Evolutionary conservation across 2,888 invertebrate genomes (phyloP).

Genomic region (Horisme vitalbata): DNA sequence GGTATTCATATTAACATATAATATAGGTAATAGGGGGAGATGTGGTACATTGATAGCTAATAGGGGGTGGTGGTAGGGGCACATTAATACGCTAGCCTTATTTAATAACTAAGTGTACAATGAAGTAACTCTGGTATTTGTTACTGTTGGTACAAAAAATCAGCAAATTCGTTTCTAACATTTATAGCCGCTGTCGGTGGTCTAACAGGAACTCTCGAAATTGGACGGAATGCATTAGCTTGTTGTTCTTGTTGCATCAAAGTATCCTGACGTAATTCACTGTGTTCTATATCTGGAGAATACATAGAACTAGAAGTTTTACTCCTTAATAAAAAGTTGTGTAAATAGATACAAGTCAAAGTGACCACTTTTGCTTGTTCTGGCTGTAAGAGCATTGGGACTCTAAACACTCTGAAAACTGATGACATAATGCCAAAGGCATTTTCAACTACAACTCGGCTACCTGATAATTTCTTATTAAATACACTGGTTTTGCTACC

Average conservation of each 20-base stretch:
- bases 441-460: slow-evolving; percentile 16
- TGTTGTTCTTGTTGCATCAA: slow-evolving; percentile 9
- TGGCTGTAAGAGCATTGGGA: slow-evolving; percentile 9
- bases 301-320: slow-evolving; percentile 10
- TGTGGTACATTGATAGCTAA: slow-evolving; percentile 4
- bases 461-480: slow-evolving; percentile 15
- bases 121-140: slow-evolving; percentile 5
- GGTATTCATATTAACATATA: slow-evolving; percentile 6
- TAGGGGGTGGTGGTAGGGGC: slow-evolving; percentile 6
- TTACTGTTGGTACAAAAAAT: slow-evolving; percentile 8
- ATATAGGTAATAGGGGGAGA: slow-evolving; percentile 1
- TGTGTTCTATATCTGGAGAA: slow-evolving; percentile 12
- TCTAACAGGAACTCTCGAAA: slow-evolving; percentile 5
- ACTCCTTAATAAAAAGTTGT: slow-evolving; percentile 15
- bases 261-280: slow-evolving; percentile 9
- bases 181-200: slow-evolving; percentile 3
- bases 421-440: slow-evolving; percentile 14
- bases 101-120: slow-evolving; percentile 6
- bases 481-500: slow-evolving; percentile 21
- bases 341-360: slow-evolving; percentile 14
- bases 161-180: slow-evolving; percentile 10
- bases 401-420: slow-evolving; percentile 6
- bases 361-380: slow-evolving; percentile 10
- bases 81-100: slow-evolving; percentile 8
- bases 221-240: slow-evolving; percentile 4